Conservation (phyloP, 35 echinoderm and acorn worm species). For the Strongylocentrotus purpuratus region DNA sequence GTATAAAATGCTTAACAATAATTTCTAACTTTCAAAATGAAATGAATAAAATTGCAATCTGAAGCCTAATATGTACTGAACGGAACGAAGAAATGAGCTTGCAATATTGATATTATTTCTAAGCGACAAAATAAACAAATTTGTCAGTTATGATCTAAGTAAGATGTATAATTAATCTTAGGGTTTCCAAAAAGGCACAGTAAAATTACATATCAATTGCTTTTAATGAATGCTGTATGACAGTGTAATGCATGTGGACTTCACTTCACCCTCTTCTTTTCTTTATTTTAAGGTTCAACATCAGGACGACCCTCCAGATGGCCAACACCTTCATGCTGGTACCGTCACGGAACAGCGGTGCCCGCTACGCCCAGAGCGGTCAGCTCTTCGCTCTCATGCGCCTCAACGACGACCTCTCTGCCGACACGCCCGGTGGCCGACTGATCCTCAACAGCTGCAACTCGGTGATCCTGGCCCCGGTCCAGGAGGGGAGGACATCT, state of each 20-base stretch:
- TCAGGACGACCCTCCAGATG: conserved; percentile 86
- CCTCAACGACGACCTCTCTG: conserved; percentile 86
- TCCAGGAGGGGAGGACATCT: background rate
- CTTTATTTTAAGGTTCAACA: conserved; percentile 71
- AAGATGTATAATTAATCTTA: no score
- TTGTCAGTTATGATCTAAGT: no score
- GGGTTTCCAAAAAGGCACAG: no score
- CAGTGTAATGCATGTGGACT: background rate
- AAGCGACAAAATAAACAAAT: no score
- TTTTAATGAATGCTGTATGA: no score
- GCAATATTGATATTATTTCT: no score
- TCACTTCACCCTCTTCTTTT: background rate
- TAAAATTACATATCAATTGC: no score
- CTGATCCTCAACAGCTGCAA: conserved; percentile 93
- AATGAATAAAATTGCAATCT: no score
- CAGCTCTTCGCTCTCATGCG: conserved; percentile 91
- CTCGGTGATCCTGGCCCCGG: conserved; percentile 66
- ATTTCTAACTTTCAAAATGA: no score
- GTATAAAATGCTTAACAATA: no score
- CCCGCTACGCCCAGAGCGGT: conserved; percentile 85
- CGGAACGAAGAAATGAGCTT: no score
- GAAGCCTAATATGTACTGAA: no score
- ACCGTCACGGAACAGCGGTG: conserved; percentile 79
- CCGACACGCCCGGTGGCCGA: conserved; percentile 80
- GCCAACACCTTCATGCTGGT: conserved; percentile 92